Evolutionary conservation across 2,888 invertebrate species (phyloP).

Genomic region (Sinelater perroti): DNA sequence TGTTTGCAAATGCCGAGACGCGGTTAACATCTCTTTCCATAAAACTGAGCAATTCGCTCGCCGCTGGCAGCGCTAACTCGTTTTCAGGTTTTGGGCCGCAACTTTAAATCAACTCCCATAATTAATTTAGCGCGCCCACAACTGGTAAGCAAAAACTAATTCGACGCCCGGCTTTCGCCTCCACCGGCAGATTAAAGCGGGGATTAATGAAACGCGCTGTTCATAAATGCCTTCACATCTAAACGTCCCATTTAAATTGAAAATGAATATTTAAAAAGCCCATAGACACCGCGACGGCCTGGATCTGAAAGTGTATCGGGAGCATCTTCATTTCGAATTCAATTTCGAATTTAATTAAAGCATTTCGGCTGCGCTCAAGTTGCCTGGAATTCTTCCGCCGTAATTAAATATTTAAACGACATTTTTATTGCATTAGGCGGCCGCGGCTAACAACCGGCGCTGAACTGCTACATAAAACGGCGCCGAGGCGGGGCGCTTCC

Average conservation of each 20-base stretch:
- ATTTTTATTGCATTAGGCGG: constrained; percentile 24
- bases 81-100: constrained; percentile 2
- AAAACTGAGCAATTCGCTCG: too few species aligned
- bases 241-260: constrained; percentile 22
- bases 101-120: constrained; percentile 11
- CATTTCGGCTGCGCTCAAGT: constrained; percentile 23
- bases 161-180: constrained; percentile 18
- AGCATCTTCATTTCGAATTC: constrained; percentile 20
- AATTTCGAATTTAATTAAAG: constrained; percentile 28
- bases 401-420: constrained; percentile 29
- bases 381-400: constrained; percentile 17
- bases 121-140: constrained; percentile 17
- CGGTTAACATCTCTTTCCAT: too few species aligned
- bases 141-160: constrained; percentile 23
- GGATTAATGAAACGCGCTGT: constrained; percentile 21
- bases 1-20: too few species aligned
- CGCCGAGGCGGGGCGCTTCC: background rate
- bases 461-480: constrained; percentile 10
- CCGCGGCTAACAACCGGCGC: constrained; percentile 3
- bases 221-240: constrained; percentile 20
- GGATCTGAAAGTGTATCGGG: constrained; percentile 20
- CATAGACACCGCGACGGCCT: constrained; percentile 5
- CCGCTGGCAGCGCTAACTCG: background rate
- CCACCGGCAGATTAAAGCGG: constrained; percentile 18
- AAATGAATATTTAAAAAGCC: constrained; percentile 21